These are phyloP conservation scores for Sweltsa coloradensis DNA, from an alignment of 1,140 invertebrate genomes.

Conservation along the genomic window DNA sequence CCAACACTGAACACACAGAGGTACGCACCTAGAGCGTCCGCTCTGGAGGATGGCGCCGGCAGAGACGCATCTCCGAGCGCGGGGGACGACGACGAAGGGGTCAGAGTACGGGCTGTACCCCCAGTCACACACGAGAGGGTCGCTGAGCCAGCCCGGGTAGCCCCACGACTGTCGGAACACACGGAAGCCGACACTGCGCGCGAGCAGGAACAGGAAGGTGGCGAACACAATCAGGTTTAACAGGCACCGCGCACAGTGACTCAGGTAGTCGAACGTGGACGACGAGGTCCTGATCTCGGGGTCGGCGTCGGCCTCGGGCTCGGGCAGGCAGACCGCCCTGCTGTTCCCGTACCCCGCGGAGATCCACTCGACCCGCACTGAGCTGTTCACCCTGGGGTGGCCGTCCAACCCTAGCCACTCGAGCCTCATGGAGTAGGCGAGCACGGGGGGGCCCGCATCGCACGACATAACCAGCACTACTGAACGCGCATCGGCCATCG, in stretches of 20 bases:
- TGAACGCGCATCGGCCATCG: neutral
- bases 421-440: conserved; percentile 8
- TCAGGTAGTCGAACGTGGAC: neutral
- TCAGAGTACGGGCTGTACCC: no score
- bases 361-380: conserved; percentile 5
- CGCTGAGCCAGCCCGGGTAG: neutral
- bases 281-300: neutral
- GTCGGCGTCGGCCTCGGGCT: neutral
- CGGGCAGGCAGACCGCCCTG: neutral
- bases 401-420: conserved; percentile 11
- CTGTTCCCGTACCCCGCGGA: neutral
- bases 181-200: neutral
- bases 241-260: conserved; percentile 3
- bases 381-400: conserved; percentile 1
- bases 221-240: conserved; percentile 3
- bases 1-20: no score
- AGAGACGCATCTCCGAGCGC: neutral
- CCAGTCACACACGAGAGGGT: neutral
- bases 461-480: conserved; percentile 3
- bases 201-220: neutral
- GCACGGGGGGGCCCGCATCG: neutral
- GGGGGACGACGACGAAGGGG: neutral
- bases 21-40: no score
- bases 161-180: neutral
- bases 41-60: no score